Percentiles rank a stretch among this genome's conserved stretches.
Evolutionary conservation across 1,140 invertebrate genomes (phyloP).

Genomic region (Ips nitidus): DNA sequence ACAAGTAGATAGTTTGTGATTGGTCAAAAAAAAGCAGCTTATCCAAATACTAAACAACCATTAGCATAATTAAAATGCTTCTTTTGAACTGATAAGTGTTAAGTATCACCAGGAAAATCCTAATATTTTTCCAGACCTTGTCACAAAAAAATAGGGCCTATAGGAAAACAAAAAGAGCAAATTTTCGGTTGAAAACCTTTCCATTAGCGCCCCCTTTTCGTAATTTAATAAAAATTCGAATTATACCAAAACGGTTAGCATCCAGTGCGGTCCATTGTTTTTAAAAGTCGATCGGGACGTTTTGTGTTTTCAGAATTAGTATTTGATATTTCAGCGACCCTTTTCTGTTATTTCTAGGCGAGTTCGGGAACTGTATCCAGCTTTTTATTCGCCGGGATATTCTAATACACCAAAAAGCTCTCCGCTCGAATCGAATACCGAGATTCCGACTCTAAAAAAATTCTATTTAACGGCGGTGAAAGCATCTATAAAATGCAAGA

Average conservation of each 20-base stretch:
- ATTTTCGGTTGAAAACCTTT: too few relatives aligned
- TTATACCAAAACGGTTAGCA: background rate
- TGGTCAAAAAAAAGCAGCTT: too few relatives aligned
- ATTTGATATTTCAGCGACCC: slow-evolving; percentile 27
- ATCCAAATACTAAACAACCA: too few relatives aligned
- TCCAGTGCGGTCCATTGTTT: background rate
- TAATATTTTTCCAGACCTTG: too few relatives aligned
- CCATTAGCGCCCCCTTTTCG: background rate
- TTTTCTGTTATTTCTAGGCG: slow-evolving; percentile 27
- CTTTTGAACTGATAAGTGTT: too few relatives aligned
- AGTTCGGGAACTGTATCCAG: slow-evolving; percentile 8
- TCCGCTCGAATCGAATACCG: slow-evolving; percentile 10
- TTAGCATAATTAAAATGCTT: too few relatives aligned
- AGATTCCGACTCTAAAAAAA: slow-evolving; percentile 13
- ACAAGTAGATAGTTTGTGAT: too few relatives aligned
- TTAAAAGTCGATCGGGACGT: background rate
- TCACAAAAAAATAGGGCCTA: too few relatives aligned
- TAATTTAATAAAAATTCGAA: background rate
- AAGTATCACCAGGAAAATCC: too few relatives aligned
- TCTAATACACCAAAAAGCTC: slow-evolving; percentile 25
- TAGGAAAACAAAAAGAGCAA: too few relatives aligned
- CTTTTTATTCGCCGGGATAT: slow-evolving; percentile 14
- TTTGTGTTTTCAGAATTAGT: slow-evolving; percentile 1
- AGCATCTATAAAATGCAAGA: slow-evolving; percentile 27
- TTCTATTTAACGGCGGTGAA: slow-evolving; percentile 21